These are phyloP conservation scores for Actias luna DNA, from an alignment of 2,888 invertebrate species.

Conservation along the genomic window DNA sequence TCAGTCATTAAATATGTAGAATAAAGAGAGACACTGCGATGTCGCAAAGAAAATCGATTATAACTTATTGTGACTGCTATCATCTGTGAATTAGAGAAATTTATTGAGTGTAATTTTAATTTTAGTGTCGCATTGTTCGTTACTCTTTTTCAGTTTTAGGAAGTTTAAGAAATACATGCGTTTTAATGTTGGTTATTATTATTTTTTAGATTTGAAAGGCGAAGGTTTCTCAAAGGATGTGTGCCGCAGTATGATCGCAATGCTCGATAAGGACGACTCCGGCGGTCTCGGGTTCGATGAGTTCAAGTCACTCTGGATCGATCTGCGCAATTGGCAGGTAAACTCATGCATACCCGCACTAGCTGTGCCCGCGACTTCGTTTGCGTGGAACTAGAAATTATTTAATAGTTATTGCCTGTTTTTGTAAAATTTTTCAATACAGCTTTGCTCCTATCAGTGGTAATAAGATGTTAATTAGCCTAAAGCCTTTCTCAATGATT, in stretches of 20 bases:
- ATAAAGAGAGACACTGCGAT: no score
- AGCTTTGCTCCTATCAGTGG: no score
- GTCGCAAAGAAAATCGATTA: no score
- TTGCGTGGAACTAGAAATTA: no score
- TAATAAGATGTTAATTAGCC: no score
- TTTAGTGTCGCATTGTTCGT: background rate
- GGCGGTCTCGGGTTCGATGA: conserved; percentile 96
- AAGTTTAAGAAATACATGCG: background rate
- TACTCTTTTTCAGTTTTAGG: background rate
- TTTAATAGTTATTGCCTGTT: no score
- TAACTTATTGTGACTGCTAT: no score
- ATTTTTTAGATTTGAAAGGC: conserved; percentile 84
- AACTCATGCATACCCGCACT: conserved; percentile 39
- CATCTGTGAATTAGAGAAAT: no score
- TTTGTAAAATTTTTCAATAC: no score
- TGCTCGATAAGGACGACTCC: conserved; percentile 94
- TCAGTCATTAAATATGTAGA: no score
- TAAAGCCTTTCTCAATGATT: no score
- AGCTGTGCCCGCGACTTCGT: no score
- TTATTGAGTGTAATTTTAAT: background rate
- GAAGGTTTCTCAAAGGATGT: conserved; percentile 94
- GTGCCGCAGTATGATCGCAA: conserved; percentile 96
- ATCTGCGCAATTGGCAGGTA: conserved; percentile 94
- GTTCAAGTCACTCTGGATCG: conserved; percentile 91
- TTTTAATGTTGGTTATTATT: conserved; percentile 11